phyloP scores from a whole-genome alignment of 1,140 invertebrate species.

The Phortica variegata region DNA sequence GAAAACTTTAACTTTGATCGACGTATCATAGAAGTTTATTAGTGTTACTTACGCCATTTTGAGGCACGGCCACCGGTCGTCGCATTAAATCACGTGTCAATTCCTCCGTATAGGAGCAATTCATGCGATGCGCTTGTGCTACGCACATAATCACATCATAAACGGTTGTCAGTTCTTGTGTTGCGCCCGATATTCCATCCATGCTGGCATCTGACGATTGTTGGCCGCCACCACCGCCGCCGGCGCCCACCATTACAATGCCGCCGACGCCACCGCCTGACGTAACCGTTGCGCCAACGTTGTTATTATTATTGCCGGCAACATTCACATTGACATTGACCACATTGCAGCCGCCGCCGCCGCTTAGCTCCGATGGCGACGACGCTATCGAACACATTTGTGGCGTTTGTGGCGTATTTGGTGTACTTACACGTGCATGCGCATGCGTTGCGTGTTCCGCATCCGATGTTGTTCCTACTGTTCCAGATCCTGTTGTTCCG shows the following conservation, averaged over 20 bases:
- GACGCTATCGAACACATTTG: constrained; percentile 58
- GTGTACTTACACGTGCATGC: constrained; percentile 47
- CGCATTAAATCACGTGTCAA: constrained; percentile 71
- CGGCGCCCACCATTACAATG: background rate
- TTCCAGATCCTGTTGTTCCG: constrained; percentile 33
- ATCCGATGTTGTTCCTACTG: constrained; percentile 40
- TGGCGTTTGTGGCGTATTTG: constrained; percentile 56
- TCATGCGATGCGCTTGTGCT: constrained; percentile 84
- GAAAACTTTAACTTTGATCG: background rate
- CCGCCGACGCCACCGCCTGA: constrained; percentile 36
- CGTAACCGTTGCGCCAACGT: constrained; percentile 34
- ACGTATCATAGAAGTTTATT: background rate
- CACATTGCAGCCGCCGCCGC: constrained; percentile 48
- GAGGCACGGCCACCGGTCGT: constrained; percentile 55
- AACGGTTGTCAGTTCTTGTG: constrained; percentile 63
- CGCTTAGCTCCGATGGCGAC: constrained; percentile 48
- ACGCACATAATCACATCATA: constrained; percentile 87
- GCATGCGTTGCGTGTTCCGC: constrained; percentile 33
- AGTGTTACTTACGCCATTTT: constrained; percentile 53
- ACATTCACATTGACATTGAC: constrained; percentile 41
- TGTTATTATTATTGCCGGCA: constrained; percentile 19
- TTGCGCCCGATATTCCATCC: constrained; percentile 31
- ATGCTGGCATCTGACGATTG: background rate
- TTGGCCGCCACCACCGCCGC: background rate
- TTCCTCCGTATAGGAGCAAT: constrained; percentile 90